Evolutionary conservation across 1,140 invertebrate species (phyloP).

Genomic region (Philopotamus ludificatus): DNA sequence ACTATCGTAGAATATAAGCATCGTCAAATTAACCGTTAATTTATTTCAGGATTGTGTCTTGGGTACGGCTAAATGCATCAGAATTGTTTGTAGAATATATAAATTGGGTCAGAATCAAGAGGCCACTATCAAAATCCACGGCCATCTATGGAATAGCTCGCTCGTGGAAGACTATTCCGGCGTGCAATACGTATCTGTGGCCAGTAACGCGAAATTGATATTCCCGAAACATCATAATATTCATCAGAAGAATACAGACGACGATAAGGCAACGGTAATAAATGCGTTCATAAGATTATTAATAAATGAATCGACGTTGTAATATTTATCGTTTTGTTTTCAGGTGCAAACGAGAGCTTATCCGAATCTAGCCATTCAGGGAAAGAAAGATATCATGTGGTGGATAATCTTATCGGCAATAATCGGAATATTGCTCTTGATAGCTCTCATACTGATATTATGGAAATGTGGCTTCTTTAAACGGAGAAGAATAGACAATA

Average conservation of each 20-base stretch:
- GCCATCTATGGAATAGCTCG: slow-evolving; percentile 88
- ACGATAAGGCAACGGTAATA: slow-evolving; percentile 63
- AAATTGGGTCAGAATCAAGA: slow-evolving; percentile 72
- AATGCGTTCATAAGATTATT: slow-evolving; percentile 16
- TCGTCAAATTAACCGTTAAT: slow-evolving; percentile 31
- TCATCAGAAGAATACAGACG: slow-evolving; percentile 66
- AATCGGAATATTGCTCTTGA: slow-evolving; percentile 74
- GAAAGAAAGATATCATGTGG: slow-evolving; percentile 68
- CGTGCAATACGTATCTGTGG: slow-evolving; percentile 79
- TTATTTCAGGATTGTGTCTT: slow-evolving; percentile 71
- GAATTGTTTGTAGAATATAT: slow-evolving; percentile 76
- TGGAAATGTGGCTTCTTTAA: slow-evolving; percentile 92
- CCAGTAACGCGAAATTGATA: slow-evolving; percentile 71
- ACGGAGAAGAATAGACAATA: slow-evolving; percentile 74
- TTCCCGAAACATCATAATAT: slow-evolving; percentile 71
- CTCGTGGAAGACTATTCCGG: slow-evolving; percentile 83
- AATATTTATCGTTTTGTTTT: slow-evolving; percentile 37
- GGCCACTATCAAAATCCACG: slow-evolving; percentile 75
- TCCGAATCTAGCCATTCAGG: slow-evolving; percentile 69
- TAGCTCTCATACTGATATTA: slow-evolving; percentile 72
- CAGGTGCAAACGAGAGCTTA: slow-evolving; percentile 79
- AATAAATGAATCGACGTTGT: slow-evolving; percentile 19
- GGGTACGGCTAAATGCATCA: slow-evolving; percentile 82
- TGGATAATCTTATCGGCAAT: slow-evolving; percentile 79
- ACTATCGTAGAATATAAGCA: background rate